Evolutionary conservation across 2,113 vertebrate species (phyloP).

Genomic region (Bubo bubo): DNA sequence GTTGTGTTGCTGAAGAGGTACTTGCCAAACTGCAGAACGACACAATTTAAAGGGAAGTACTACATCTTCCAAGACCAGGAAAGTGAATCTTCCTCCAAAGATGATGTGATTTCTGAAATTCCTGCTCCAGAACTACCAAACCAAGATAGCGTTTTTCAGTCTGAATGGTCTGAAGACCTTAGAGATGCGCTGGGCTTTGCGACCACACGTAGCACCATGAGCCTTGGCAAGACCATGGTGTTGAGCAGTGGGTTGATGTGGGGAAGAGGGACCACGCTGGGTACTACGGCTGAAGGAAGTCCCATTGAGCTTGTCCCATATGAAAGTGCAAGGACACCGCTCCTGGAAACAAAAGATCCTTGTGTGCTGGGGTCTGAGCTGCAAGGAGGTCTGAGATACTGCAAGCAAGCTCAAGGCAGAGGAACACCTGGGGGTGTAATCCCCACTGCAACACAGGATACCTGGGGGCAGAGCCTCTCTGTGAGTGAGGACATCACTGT

Average conservation of each 20-base stretch:
- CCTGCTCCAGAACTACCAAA: neutral
- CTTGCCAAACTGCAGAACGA: neutral
- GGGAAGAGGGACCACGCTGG: neutral
- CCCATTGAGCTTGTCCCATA: accelerated
- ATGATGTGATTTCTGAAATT: neutral
- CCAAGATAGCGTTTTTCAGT: neutral
- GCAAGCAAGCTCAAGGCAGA: neutral
- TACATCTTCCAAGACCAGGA: slow-evolving; percentile 9
- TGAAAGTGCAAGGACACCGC: accelerated
- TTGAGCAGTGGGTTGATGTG: accelerated
- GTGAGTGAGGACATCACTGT: accelerated
- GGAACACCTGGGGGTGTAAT: neutral
- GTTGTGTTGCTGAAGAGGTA: slow-evolving; percentile 25
- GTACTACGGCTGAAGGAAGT: accelerated
- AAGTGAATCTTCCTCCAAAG: neutral
- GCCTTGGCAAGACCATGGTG: neutral
- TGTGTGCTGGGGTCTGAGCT: neutral
- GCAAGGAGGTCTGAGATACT: accelerated
- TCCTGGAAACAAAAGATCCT: neutral
- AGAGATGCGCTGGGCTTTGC: neutral
- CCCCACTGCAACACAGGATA: neutral
- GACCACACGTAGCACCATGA: accelerated
- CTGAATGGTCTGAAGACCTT: neutral
- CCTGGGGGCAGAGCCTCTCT: neutral
- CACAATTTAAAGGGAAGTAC: slow-evolving; percentile 37